These are phyloP conservation scores for Spodoptera picta DNA, from an alignment of 2,888 invertebrate species.

Conservation along the genomic window DNA sequence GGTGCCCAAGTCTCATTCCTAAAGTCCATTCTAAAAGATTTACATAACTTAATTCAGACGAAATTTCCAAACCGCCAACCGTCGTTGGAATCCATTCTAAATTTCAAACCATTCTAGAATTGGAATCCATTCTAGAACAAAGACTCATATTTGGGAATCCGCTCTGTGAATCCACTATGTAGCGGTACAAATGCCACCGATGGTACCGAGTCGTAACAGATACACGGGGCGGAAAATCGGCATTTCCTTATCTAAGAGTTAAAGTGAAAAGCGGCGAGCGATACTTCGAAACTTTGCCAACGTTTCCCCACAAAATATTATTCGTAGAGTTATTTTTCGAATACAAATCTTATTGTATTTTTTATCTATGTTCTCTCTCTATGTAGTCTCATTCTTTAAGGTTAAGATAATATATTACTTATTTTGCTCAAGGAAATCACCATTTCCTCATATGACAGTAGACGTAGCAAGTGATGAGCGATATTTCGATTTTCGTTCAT, in stretches of 20 bases:
- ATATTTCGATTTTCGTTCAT: no score
- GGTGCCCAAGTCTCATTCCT: constrained; percentile 19
- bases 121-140: constrained; percentile 46
- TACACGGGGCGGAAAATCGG: constrained; percentile 63
- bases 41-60: constrained; percentile 46
- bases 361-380: no score
- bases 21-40: constrained; percentile 45
- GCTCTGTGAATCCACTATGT: constrained; percentile 38
- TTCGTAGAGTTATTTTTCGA: background rate
- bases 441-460: no score
- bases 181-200: constrained; percentile 40
- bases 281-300: constrained; percentile 13
- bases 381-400: no score
- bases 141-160: constrained; percentile 51
- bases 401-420: no score
- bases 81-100: constrained; percentile 40
- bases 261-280: constrained; percentile 43
- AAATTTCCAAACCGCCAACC: constrained; percentile 34
- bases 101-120: constrained; percentile 48
- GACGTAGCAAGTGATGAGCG: no score
- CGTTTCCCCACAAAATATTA: constrained; percentile 10
- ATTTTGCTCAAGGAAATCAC: no score
- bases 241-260: constrained; percentile 60
- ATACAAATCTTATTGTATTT: no score
- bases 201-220: constrained; percentile 43